Evolutionary conservation across 2,797 vertebrate species (phyloP), one percentile per base, ranked within the genome.

Genomic region (Spea hammondii): DNA sequence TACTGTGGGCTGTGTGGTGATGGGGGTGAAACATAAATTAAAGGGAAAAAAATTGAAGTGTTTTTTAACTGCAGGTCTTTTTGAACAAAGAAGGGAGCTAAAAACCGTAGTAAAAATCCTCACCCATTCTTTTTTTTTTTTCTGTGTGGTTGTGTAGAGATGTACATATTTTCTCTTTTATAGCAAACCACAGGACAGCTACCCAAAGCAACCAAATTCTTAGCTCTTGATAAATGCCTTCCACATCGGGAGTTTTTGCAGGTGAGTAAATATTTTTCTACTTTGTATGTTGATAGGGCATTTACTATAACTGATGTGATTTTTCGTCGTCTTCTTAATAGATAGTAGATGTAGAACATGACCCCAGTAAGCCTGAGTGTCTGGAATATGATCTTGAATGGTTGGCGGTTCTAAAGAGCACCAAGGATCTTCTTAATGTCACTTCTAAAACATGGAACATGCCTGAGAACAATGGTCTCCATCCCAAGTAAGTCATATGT

Each of bases 201-300:
- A n/a, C 92, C 95, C 66, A 96, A 95, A 82, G 92, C 92, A 68
- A 99, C 97, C 1, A 98, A 94, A 75, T 99, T 99, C 90, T 91
- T 99, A 85, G 97, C 98, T 53, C 90, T 99, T 89, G 98, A 99
- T 89, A 99, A 99, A 86, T 99, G 97, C 83, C 89, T 99, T 68
- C 98, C 98, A 0, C 91, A 95, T 70, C 91, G 97, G 88, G 96
- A 99, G 60, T 99, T 99, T 83, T 88, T 99, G 80, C 98, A 99
- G 96, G 98, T 99, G 86, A 92, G 86, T 5, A 9, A 77, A 74
- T 5, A 12, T 0, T 0, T 3, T 32, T n/a, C 14, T 5, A 11
- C 9, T 51, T 6, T 4, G 8, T 70, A 10, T 49, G 13, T 69
- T n/a, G 48, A 13, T 68, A 5, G 17, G 17, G 17, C 17, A 17